Base-by-base conservation (phyloP, 2,113 vertebrate species). In the Tyto alba region DNA sequence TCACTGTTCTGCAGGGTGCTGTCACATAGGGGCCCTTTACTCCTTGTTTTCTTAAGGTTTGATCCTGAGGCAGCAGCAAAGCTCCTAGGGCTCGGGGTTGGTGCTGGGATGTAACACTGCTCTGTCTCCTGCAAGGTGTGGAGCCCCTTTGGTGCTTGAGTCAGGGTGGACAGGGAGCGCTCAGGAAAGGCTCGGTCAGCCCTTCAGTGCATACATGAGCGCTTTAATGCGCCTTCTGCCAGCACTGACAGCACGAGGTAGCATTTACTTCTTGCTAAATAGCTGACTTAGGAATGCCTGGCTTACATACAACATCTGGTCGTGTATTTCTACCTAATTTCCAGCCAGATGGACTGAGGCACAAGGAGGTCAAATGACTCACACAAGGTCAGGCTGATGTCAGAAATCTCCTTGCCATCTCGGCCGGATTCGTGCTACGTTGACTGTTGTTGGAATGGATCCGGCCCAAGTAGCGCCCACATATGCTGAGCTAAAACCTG, bases 301-400 rank as follows among this genome's bases (percentile, higher is more conserved):
- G 89, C 90, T 95, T 73, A 36, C 29, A 21, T 20, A 55, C 71
- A 93, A 93, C 96, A 97, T 96, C 97, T 97, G 97, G 78, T 83
- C 17, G 0, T 90, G 79, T 83, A 86, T 96, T 95, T 89, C 93
- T 94, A 84, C 93, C 95, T 95, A 82, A 83, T 95, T 96, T 96
- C 83, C 85, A 93, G 84, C 95, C 95, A 97, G 97, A 97, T 97
- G 97, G 95, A 85, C 89, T 0, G 38, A 95, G 79, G 88, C 82
- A 83, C 50, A 68, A 55, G 82, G 66, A 96, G 96, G 95, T 97
- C 96, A 93, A 76, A 88, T 93, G 85, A 87, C 91, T 95, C 93
- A 85, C 36, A 2, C 88, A 85, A 91, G 93, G 97, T 96, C 96
- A 92, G 72, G 72, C 94, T 88, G 90, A 77, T 95, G 95, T 95